Base-by-base conservation (phyloP, 1,140 invertebrate species). In the Microplitis demolitor region DNA sequence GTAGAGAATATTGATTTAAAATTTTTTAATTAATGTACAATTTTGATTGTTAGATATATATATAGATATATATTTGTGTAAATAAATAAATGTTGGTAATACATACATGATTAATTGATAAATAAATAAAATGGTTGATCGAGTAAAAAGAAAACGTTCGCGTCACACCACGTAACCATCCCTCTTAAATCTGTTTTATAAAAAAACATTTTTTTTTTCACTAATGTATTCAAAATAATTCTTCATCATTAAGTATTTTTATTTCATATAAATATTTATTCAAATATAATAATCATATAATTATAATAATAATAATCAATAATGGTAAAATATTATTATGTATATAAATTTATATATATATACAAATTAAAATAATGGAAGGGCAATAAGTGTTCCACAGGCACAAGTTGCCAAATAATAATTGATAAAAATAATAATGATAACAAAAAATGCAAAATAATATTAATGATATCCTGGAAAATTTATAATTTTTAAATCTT, bases 391-490 rank as follows among this genome's bases (percentile, higher is more conserved):
- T 84, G 83, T 85, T 87, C 85, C 86, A 87, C 86, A 85, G 85
- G 86, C 86, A 86, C 85, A 87, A 87, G 84, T 86, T 85, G 84
- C 83, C 83, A 83, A 82, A 73, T 80, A 69, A 78, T 77, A 73
- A 74, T 64, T 71, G 63, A 71, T 73, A 69, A 74, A 75, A 62
- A 76, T 62, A 72, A 75, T 71, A 63, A 58, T 73, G 66, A 72
- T 60, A 60, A 64, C 62, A 66, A 66, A 79, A 78, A 82, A 79
- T 80, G 78, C 75, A 82, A 80, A 77, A 45, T 45, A 77, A 74
- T 77, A 56, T 74, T 69, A 69, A 74, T 76, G 58, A 75, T 74
- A 71, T 79, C 70, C 76, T 80, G 73, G 73, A 78, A 79, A 77
- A 45, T 51, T 63, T 37, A 13, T 63, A 3, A 66, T 61, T 45